Conservation (phyloP, 2,888 invertebrate species). For the Cynaeus angustus region DNA sequence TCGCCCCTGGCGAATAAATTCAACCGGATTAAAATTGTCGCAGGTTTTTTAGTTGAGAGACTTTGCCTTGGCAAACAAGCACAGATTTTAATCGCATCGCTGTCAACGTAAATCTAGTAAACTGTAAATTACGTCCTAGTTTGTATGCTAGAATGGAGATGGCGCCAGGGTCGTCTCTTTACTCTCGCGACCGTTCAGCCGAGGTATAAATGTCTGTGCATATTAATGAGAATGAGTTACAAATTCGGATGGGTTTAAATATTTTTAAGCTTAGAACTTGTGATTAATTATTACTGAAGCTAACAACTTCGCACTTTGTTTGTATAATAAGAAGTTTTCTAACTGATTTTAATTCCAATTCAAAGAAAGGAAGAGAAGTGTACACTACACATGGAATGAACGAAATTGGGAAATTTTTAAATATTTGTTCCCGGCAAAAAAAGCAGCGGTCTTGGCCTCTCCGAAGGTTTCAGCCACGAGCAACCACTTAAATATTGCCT, state of each 20-base stretch:
- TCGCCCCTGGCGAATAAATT: slow-evolving; percentile 13
- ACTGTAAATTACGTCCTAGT: slow-evolving; percentile 20
- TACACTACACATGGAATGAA: slow-evolving; percentile 13
- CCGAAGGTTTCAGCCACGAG: not conserved
- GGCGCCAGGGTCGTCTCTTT: not conserved
- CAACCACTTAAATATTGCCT: slow-evolving; percentile 29
- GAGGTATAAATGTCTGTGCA: slow-evolving; percentile 2
- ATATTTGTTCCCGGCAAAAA: slow-evolving; percentile 26
- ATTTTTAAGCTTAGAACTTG: not conserved
- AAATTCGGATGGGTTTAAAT: slow-evolving; percentile 5
- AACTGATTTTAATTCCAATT: slow-evolving; percentile 29
- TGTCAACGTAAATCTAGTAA: slow-evolving; percentile 19
- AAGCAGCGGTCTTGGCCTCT: slow-evolving; percentile 6
- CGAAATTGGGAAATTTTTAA: slow-evolving; percentile 20
- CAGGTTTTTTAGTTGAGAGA: slow-evolving; percentile 8
- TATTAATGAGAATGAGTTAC: slow-evolving; percentile 16
- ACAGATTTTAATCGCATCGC: slow-evolving; percentile 23
- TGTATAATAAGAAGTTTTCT: slow-evolving; percentile 22
- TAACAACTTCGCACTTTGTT: slow-evolving; percentile 20
- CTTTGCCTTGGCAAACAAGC: slow-evolving; percentile 17
- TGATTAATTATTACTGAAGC: slow-evolving; percentile 24
- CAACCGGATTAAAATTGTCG: slow-evolving; percentile 22
- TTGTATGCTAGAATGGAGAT: slow-evolving; percentile 9
- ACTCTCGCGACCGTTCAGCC: not conserved
- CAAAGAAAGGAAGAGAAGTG: not conserved